These are phyloP conservation scores for Henricia sp. DNA, from an alignment of 53 echinoderm and acorn worm species.

Conservation along the genomic window DNA sequence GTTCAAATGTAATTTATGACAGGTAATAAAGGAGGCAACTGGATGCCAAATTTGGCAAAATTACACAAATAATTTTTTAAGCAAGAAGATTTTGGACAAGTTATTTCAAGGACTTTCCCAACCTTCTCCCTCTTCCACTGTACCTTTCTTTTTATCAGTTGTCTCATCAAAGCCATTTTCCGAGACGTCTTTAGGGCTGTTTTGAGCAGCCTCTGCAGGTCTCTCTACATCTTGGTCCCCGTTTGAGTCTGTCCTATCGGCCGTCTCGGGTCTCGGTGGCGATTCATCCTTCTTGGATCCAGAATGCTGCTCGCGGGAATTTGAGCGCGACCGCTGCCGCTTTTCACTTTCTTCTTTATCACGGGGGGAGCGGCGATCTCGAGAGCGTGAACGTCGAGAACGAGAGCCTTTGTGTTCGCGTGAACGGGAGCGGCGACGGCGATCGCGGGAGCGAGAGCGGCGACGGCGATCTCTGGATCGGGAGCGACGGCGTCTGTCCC, in stretches of 20 bases:
- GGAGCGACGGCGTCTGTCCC: constrained; percentile 67
- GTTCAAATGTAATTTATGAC: too few species aligned
- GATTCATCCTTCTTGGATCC: constrained; percentile 13
- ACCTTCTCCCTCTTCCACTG: constrained; percentile 36
- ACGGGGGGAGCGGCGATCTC: neutral
- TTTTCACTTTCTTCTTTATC: constrained; percentile 21
- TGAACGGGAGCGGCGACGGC: constrained; percentile 29
- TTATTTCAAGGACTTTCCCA: constrained; percentile 30
- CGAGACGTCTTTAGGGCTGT: neutral
- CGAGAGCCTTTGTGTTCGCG: constrained; percentile 19
- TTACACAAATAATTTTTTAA: too few species aligned
- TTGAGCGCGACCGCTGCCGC: constrained; percentile 3
- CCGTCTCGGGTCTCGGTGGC: neutral
- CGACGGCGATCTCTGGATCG: constrained; percentile 60
- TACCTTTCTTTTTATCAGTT: neutral
- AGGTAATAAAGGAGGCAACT: too few species aligned
- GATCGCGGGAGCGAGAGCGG: constrained; percentile 59
- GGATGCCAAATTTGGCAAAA: too few species aligned
- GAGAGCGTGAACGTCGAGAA: constrained; percentile 25
- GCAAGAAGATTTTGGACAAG: too few species aligned
- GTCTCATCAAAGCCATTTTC: neutral
- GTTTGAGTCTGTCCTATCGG: neutral
- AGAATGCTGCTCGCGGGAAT: constrained; percentile 8
- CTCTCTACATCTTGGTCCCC: neutral
- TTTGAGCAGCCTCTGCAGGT: constrained; percentile 4